phyloP scores from a whole-genome alignment of 2,113 vertebrate genomes.

The Rhynchomys soricoides region DNA sequence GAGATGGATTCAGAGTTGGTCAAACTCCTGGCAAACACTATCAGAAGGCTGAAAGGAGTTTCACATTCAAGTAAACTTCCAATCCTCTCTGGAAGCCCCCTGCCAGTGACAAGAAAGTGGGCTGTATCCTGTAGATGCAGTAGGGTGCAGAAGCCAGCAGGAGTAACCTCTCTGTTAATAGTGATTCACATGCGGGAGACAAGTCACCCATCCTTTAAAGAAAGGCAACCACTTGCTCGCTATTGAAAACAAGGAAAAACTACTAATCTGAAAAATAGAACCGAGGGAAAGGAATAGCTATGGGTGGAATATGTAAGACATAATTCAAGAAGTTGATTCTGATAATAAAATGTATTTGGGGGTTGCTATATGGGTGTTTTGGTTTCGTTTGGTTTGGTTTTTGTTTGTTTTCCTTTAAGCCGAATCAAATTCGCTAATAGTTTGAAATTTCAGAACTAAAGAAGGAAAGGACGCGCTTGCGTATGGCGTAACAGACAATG shows the following conservation, averaged over 20 bases:
- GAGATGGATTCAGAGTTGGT: background rate
- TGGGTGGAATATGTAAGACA: fast-evolving
- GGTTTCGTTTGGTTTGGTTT: background rate
- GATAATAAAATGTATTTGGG: background rate
- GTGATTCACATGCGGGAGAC: background rate
- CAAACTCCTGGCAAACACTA: background rate
- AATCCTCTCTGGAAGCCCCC: background rate
- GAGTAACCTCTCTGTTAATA: background rate
- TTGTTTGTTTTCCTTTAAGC: constrained; percentile 15
- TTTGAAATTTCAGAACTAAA: constrained; percentile 69
- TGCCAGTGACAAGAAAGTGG: background rate
- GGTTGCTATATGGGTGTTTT: background rate
- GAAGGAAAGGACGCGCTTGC: constrained; percentile 39
- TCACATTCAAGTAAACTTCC: background rate
- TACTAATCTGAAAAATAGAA: background rate
- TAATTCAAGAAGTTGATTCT: background rate
- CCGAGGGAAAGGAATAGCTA: background rate
- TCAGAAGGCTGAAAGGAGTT: background rate
- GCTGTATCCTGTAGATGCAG: too few relatives aligned
- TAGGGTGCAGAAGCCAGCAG: background rate
- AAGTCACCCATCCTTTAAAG: background rate
- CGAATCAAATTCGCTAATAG: constrained; percentile 50
- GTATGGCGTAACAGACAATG: constrained; percentile 36
- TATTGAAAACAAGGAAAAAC: background rate
- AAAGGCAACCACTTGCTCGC: background rate